Conservation (phyloP, 2,797 vertebrate genomes). For the Dryobates pubescens region DNA sequence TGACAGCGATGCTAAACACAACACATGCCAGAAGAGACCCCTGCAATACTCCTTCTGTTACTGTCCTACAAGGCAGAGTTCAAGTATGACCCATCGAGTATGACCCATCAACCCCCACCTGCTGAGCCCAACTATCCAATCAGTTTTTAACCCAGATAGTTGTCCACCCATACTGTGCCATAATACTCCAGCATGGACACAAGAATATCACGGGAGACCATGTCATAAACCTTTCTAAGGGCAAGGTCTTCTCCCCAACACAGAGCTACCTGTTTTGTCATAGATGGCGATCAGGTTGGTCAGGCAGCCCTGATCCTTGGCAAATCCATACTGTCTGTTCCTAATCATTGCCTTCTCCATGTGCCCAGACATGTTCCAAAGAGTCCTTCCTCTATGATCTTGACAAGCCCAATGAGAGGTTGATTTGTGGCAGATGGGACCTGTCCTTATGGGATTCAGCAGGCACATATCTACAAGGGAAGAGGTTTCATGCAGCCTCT, state of each 20-base stretch:
- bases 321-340: not conserved
- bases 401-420: not conserved
- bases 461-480: not conserved
- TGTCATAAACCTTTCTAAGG: not conserved
- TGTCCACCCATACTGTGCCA: not conserved
- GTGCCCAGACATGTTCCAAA: not conserved
- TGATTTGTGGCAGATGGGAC: not conserved
- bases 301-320: not conserved
- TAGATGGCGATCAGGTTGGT: not conserved
- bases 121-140: not conserved
- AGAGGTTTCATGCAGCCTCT: not conserved
- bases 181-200: not conserved
- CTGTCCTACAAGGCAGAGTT: not conserved
- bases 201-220: not conserved
- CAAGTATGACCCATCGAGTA: not conserved
- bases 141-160: not conserved
- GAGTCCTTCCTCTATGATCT: not conserved
- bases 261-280: not conserved
- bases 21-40: not conserved
- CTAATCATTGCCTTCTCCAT: not conserved
- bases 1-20: not conserved
- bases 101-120: not conserved
- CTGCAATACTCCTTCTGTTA: not conserved
- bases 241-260: not conserved
- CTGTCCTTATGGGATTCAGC: not conserved